These are phyloP conservation scores for Steinernema hermaphroditum DNA, from an alignment of 2,888 invertebrate genomes.

Conservation along the genomic window DNA sequence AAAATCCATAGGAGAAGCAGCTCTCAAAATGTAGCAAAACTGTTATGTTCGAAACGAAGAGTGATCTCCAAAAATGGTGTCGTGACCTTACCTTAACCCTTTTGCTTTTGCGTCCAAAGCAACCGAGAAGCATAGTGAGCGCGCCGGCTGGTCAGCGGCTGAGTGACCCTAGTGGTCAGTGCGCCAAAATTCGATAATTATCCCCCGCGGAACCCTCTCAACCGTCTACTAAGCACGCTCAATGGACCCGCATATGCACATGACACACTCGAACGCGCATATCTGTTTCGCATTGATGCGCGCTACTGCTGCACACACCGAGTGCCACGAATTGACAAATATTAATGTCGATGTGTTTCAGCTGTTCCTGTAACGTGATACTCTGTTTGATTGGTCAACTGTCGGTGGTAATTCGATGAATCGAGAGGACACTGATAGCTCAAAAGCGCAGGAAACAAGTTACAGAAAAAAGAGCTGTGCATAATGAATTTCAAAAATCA, in stretches of 20 bases:
- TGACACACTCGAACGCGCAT: conserved; percentile 3
- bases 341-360: not conserved
- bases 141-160: not conserved
- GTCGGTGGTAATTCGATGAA: not conserved
- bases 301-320: not conserved
- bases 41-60: too few species aligned
- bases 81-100: not conserved
- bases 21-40: too few species aligned
- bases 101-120: not conserved
- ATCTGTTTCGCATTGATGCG: not conserved
- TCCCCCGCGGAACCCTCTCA: conserved; percentile 9
- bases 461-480: too few species aligned
- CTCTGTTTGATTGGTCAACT: not conserved
- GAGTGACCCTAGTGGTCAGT: not conserved
- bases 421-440: not conserved
- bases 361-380: not conserved
- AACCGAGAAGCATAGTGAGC: not conserved
- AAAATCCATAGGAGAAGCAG: too few species aligned
- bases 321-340: not conserved
- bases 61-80: too few species aligned
- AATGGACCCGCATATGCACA: conserved; percentile 14
- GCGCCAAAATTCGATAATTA: not conserved
- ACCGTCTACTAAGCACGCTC: not conserved
- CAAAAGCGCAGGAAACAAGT: not conserved
- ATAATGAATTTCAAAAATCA: too few species aligned